Base-by-base conservation (phyloP, 2,888 invertebrate species). In the Watsonalla binaria region DNA sequence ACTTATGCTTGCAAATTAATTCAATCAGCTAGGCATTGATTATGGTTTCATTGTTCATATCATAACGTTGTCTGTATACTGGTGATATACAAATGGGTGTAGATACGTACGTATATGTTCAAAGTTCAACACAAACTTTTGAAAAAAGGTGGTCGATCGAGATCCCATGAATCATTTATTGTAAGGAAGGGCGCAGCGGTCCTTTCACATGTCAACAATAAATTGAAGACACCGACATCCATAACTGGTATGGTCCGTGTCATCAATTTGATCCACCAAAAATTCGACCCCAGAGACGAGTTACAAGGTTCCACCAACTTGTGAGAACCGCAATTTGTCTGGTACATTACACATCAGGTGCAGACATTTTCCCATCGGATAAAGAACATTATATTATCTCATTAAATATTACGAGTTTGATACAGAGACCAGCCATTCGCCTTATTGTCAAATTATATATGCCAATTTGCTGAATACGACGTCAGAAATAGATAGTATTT, bases 1-100 rank as follows among this genome's bases (percentile, higher is more conserved):
- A 76, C 68, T 70, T 70, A 54, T 54, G 57, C 34, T 56, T 59
- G 56, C 65, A 71, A 69, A 69, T 68, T 68, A 68, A 71, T 70
- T 66, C 51, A 57, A 53, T 50, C 53, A 56, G 53, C 55, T 51
- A 56, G 60, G 6, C 50, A 63, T 69, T 65, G 60, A 62, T 64
- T 65, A 61, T 59, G 58, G 54, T 45, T 24, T 47, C 51, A 48
- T 54, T 59, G 56, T 58, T 58, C 42, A 35, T 55, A 53, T 58
- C 42, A 35, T 55, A 53, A 58, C 54, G 15, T 51, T 39, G n/a
- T 45, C 42, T 33, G 33, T 42, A 42, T 51, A 47, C 45, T 46
- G 54, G 46, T 54, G 15, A 51, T 33, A 48, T 53, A 49, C 51
- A 8, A 35, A 24, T 24, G 24, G 24, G 24, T 4, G 24, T 24